Percentiles rank a stretch among this genome's conserved stretches.
Conservation (phyloP, 2,888 invertebrate species). For the Agrotis ipsilon region DNA sequence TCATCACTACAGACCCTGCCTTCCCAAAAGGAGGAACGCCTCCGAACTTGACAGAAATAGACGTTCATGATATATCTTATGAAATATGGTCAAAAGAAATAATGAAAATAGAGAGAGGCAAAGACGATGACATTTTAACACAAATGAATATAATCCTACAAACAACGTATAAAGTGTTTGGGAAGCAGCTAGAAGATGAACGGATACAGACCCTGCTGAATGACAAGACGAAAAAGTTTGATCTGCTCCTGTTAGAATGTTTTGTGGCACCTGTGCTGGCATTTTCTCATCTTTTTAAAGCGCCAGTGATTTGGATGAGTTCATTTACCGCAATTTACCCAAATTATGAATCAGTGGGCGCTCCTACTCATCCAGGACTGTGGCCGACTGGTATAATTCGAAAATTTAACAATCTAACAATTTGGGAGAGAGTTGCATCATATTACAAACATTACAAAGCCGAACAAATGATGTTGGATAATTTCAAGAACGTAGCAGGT, state of each 20-base stretch:
- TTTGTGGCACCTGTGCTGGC: conserved; percentile 45
- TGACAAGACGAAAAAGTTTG: conserved; percentile 64
- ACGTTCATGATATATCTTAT: not conserved
- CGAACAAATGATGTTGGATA: not conserved
- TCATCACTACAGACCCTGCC: conserved; percentile 9
- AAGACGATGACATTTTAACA: conserved; percentile 2
- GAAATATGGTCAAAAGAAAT: conserved; percentile 4
- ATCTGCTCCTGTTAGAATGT: conserved; percentile 69
- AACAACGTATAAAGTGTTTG: conserved; percentile 43
- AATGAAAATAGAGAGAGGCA: not conserved
- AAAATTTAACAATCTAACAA: conserved; percentile 63
- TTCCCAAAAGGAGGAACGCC: conserved; percentile 3
- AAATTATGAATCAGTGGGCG: conserved; percentile 65
- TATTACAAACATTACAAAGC: conserved; percentile 47
- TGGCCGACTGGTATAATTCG: conserved; percentile 59
- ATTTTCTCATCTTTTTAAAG: conserved; percentile 60
- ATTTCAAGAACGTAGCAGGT: not conserved
- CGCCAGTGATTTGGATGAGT: conserved; percentile 71
- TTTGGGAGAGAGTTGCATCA: conserved; percentile 68
- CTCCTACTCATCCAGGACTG: conserved; percentile 65
- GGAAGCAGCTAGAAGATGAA: conserved; percentile 26
- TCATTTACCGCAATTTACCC: conserved; percentile 63
- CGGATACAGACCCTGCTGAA: conserved; percentile 63
- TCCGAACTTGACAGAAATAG: conserved; percentile 8
- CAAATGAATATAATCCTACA: conserved; percentile 24